phyloP scores from a whole-genome alignment of 35 echinoderm and acorn worm genomes.

The Patiria miniata region DNA sequence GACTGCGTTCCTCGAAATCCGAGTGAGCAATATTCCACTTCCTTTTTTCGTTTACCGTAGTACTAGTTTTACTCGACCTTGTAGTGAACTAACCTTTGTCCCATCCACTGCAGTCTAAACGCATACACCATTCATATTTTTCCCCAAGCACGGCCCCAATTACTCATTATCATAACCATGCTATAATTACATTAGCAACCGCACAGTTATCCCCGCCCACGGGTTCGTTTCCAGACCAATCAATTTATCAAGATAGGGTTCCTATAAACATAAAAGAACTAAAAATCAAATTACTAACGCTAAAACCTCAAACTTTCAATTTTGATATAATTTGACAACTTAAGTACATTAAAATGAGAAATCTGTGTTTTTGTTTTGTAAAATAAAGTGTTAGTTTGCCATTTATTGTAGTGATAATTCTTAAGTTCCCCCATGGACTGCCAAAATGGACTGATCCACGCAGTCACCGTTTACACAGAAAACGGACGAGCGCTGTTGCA shows the following conservation, averaged over 20 bases:
- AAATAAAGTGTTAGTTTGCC: not conserved
- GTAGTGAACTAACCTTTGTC: not conserved
- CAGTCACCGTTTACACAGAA: not conserved
- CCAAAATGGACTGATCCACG: not conserved
- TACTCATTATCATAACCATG: not conserved
- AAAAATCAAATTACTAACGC: not conserved
- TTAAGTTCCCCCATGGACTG: not conserved
- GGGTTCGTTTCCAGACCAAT: not conserved
- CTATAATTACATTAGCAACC: not conserved
- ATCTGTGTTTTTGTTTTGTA: not conserved
- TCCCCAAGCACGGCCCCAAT: not conserved
- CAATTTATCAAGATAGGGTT: not conserved
- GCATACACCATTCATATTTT: conserved; percentile 9
- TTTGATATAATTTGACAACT: no score
- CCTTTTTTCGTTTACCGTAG: not conserved
- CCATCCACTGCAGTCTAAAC: not conserved
- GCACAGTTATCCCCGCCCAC: not conserved
- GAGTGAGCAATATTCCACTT: conserved; percentile 8
- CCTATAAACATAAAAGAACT: not conserved
- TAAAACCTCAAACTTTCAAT: no score
- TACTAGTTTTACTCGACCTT: not conserved
- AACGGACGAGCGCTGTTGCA: no score
- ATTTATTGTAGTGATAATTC: not conserved
- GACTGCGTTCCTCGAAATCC: not conserved
- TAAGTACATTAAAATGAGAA: no score